These are phyloP conservation scores for Apodemus agrarius DNA, from an alignment of 2,797 vertebrate species.

Conservation along the genomic window DNA sequence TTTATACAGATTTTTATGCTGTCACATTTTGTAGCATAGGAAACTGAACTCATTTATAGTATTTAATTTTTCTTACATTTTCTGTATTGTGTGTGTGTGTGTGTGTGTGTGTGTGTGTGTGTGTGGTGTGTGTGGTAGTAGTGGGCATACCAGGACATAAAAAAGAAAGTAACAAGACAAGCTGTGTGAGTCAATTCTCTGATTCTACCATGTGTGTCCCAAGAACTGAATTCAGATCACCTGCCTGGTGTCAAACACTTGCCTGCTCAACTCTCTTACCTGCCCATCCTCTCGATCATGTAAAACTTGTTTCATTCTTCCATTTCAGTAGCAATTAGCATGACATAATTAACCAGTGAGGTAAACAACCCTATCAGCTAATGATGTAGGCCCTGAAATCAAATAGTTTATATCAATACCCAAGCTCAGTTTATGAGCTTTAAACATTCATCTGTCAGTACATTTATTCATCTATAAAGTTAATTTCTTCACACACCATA, in stretches of 20 bases:
- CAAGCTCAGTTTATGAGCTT: neutral
- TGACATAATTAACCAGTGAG: neutral
- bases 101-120: neutral
- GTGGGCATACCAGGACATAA: neutral
- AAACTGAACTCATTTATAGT: neutral
- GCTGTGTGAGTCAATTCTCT: neutral
- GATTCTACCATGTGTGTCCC: neutral
- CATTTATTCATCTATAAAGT: conserved; percentile 10
- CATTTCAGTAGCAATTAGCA: neutral
- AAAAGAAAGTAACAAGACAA: neutral
- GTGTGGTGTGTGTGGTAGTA: neutral
- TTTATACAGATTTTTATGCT: neutral
- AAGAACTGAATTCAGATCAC: neutral
- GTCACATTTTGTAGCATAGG: neutral
- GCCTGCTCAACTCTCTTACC: neutral
- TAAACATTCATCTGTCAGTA: neutral
- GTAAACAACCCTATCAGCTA: neutral
- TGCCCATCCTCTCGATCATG: too few relatives aligned
- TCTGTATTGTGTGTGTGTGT: neutral
- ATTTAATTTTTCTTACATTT: neutral
- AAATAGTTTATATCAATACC: neutral
- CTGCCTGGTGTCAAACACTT: neutral
- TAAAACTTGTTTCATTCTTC: neutral
- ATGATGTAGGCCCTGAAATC: neutral
- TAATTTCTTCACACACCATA: neutral